These are phyloP conservation scores for Magallana gigas DNA, from an alignment of 1,140 invertebrate species.

Conservation along the genomic window DNA sequence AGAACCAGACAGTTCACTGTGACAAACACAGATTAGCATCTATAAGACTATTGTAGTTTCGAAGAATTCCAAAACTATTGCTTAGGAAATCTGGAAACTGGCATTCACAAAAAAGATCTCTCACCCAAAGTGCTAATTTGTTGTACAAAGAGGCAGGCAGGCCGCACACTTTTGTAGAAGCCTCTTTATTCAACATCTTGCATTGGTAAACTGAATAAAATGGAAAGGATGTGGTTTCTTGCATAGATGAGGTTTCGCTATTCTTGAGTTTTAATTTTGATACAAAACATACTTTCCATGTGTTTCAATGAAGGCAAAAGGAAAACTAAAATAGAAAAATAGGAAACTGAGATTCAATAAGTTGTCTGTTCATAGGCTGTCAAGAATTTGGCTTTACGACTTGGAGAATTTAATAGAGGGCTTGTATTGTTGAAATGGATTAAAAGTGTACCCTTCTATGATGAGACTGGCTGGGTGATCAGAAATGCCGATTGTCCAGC, in stretches of 20 bases:
- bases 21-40: too few species aligned
- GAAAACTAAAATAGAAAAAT: conserved; percentile 5
- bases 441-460: neutral
- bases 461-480: neutral
- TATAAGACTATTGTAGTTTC: too few species aligned
- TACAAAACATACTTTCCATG: conserved; percentile 27
- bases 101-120: neutral
- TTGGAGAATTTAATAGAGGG: neutral
- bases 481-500: conserved; percentile 2
- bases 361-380: neutral
- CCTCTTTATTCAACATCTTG: conserved; percentile 19
- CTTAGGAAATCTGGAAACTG: conserved; percentile 7
- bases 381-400: neutral
- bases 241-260: conserved; percentile 4
- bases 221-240: conserved; percentile 13
- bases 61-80: too few species aligned
- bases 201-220: conserved; percentile 29
- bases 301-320: conserved; percentile 18
- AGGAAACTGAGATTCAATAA: neutral
- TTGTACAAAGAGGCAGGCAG: conserved; percentile 19
- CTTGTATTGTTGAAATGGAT: neutral
- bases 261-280: conserved; percentile 32
- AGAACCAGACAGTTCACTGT: too few species aligned
- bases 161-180: neutral
- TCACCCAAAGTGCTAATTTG: conserved; percentile 18